Base-by-base conservation (phyloP, 2,113 vertebrate species). In the Hirundichthys speculiger region DNA sequence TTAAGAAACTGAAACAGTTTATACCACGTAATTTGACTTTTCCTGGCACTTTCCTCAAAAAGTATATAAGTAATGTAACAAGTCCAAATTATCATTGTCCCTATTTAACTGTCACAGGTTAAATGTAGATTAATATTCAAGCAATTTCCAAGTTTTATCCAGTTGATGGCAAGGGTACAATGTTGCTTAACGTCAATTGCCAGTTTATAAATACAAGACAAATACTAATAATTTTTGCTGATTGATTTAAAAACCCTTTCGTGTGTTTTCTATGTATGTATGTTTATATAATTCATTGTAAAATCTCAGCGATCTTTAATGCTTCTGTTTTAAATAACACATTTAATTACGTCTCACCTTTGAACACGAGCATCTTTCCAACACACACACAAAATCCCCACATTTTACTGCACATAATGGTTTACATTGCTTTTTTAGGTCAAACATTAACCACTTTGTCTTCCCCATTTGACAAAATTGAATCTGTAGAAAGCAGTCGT, bases 401-500 rank as follows among this genome's bases (percentile, higher is more conserved):
- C n/a, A n/a, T n/a, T n/a, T n/a, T n/a, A n/a, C n/a, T n/a, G n/a
- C n/a, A n/a, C n/a, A n/a, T n/a, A n/a, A n/a, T n/a, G n/a, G n/a
- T n/a, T n/a, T n/a, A n/a, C n/a, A n/a, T n/a, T n/a, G n/a, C n/a
- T n/a, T n/a, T n/a, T n/a, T n/a, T n/a, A n/a, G 81, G 74, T 80
- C 79, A 80, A 57, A 71, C 42, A 50, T 63, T 64, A 73, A 69
- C 27, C 47, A 64, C 41, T 67, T 82, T 69, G 53, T 79, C 46
- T 60, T n/a, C n/a, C 19, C 50, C 49, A 24, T 3, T 30, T 20
- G 64, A 67, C 49, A 69, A 50, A 81, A 71, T 73, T 71, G 51
- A 85, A 85, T 73, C 69, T 74, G 67, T 47, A 59, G 60, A 48
- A 71, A 51, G 60, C n/a, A 9, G 68, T 64, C 70, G 40, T 48